Base-by-base conservation (phyloP, 2,113 vertebrate species). In the Erythrolamprus reginae region DNA sequence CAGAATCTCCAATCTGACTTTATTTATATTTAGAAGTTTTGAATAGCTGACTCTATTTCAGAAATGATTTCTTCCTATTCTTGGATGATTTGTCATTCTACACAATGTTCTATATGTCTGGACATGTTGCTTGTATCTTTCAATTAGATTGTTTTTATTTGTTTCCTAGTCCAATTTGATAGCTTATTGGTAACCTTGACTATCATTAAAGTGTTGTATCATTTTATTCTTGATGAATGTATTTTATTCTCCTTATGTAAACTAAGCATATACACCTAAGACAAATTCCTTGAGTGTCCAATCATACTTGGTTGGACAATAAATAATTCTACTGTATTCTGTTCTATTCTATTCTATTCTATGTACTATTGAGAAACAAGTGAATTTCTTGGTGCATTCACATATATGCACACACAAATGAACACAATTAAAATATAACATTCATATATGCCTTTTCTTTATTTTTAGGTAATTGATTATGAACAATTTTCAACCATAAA, bases 401-500 rank as follows among this genome's bases (percentile, higher is more conserved):
- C 26, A 61, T 5, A 58, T 26, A 58, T 0, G 3, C 5, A 65
- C 58, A 65, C 12, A 65, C 12, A 65, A 13, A n/a, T 2, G 15
- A 4, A 33, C 5, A n/a, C 42, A 77, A 77, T 42, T 77, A 17
- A 77, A 77, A 77, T 77, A 9, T 7, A 58, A 87, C 55, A 52
- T 55, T 42, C 2, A 91, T 87, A 58, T 50, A 88, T 70, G 86
- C 82, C 87, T 87, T 23, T 90, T 92, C 33, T 95, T 87, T 82
- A 52, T 87, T 90, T 90, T 92, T 94, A 99, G 98, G 94, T 95
- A 83, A 90, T 99, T 90, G 97, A 99, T 96, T 99, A 98, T 87
- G 99, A 99, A 95, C 93, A 97, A 38, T 50, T 97, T 1, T 96
- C 97, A 86, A 92, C 82, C 65, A 56, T 98, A 23, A 92, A 97